Evolutionary conservation across 2,113 vertebrate genomes (phyloP), one percentile per base, ranked within the genome.

Genomic region (Cyanistes caeruleus): DNA sequence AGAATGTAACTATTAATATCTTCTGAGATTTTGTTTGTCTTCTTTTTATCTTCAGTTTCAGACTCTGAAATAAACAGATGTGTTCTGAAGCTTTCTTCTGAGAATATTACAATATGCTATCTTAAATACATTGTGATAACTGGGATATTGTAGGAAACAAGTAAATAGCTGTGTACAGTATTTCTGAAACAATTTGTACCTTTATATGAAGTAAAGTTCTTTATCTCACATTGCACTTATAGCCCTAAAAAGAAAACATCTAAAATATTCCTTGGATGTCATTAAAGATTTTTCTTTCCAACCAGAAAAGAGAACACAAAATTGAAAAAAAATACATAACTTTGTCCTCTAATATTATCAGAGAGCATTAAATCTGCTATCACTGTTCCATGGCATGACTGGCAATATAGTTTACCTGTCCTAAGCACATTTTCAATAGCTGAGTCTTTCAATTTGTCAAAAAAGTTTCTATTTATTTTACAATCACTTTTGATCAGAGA

Each of bases 1-100:
- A 98, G 97, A 98, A 73, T 60, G 75, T 43, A 43, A 78, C 87
- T 96, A 87, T 96, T 97, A 92, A 91, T 91, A 84, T 94, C 86
- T 86, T 95, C 55, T 94, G 78, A 68, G 53, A 79, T 90, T 94
- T 91, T 85, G 20, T 79, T 83, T 92, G 77, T 81, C 84, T 95
- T 95, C 90, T 88, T 95, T 96, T 92, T 91, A 64, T 84, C 79
- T 80, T 94, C 43, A 48, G 7, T 69, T 89, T 80, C 46, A 93
- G 83, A 63, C n/a, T 72, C 70, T 70, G 53, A 94, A 95, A 89
- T 92, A 96, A 96, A 90, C 87, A 92, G 88, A 89, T 92, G 58
- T 94, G 60, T 94, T 97, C 85, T 69, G 46, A 91, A 85, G 46
- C 84, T 91, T 96, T 94, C 91, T 65, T 63, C 68, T 55, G 75